Base-by-base conservation (phyloP, 2,888 invertebrate genomes). In the Chloroclystis v-ata region DNA sequence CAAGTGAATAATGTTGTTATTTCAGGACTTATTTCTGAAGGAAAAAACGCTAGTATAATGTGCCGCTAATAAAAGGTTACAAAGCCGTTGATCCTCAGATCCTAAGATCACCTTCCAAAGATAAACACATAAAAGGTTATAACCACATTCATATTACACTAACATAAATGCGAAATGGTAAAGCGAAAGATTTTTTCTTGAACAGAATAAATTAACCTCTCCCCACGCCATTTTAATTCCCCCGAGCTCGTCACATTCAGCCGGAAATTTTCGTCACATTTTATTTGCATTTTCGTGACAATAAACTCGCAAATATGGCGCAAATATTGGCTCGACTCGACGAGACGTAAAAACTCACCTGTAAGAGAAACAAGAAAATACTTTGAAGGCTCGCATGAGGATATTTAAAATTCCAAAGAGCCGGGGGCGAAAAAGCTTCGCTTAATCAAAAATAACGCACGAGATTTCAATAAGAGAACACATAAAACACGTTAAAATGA, bases 401-500 rank as follows among this genome's bases (percentile, higher is more conserved):
- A 73, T 69, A 65, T 76, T 74, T 69, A 70, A 77, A 77, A 78
- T 75, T 70, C 63, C 63, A 57, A 61, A 57, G 58, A 49, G 47
- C 48, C 48, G 48, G 11, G 57, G 47, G 47, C 40, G 45, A 57
- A 60, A 62, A 51, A 57, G 57, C 47, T 48, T 14, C 64, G 73
- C 75, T 78, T 82, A 77, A 82, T 78, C 73, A 80, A 74, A 80
- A 78, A 79, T 78, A 82, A 81, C 78, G 73, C 65, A 66, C 70
- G 62, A 63, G 78, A 78, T 81, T 82, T 79, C 82, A 81, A 82
- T 82, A 79, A 81, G 69, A 72, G 65, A 56, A 67, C 69, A 67
- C 80, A 75, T 82, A 78, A 82, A 82, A 78, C 72, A 76, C 68
- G 75, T 67, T 71, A 68, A 79, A 77, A 82, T 78, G 81, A 71